Evolutionary conservation across 64 coral and sea anemone species (phyloP), one percentile per base, ranked within the genome.

Genomic region (Astreopora myriophthalma): DNA sequence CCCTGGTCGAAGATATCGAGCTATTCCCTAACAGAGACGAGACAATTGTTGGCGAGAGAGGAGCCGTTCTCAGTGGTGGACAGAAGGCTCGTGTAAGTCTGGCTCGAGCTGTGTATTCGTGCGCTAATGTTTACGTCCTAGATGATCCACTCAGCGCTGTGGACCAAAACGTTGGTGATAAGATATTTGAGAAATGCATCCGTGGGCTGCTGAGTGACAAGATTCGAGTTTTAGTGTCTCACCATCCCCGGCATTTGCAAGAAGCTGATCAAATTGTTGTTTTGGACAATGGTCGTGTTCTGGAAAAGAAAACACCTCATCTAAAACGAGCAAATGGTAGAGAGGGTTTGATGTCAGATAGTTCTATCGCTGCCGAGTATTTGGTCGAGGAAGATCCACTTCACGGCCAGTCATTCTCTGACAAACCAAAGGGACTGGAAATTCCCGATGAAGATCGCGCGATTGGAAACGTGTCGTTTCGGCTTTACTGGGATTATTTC

Each of bases 171-270:
- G 80, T 84, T 37, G 80, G 80, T 22, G 26, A 34, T 22, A 52
- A 84, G 13, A 84, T 84, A 10, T 64, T 84, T 60, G 80, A 84
- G 3, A 60, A 63, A 3, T 84, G 80, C 19, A 84, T 84, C 30
- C 23, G 37, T 22, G 80, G 55, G 3, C n/a, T 84, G 1, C 48
- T 84, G 14, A 11, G 16, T 64, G 16, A 84, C 16, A 60, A 66
- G 37, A 60, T 37, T 1, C 52, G 55, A 42, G 37, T 84, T 6
- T 27, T 84, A 23, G 26, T 25, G 3, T 64, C 80, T 64, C 80
- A 84, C 31, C 80, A 84, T n/a, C 8, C 60, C 8, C 17, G 61
- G 16, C 36, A 36, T 46, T 16, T 84, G 52, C 34, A 58, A 84
- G 11, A 66, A 38, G 79, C 79, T 9, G 79, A 84, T 64, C 48